Conservation (phyloP, 2,113 vertebrate genomes). For the Amphilophus citrinellus region DNA sequence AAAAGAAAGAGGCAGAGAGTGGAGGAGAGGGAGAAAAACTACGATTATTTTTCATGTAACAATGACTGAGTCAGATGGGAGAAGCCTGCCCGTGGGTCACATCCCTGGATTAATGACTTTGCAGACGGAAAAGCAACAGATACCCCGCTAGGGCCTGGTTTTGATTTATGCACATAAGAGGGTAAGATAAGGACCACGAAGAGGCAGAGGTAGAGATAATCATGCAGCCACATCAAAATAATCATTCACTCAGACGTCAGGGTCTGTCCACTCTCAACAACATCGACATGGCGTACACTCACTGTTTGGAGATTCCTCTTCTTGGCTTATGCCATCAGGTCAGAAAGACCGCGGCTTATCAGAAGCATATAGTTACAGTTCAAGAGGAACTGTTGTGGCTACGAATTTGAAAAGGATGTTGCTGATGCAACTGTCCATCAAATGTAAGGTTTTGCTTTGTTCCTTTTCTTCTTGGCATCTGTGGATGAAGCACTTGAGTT, state of each 20-base stretch:
- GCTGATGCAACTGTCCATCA: neutral
- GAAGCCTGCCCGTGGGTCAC: constrained; percentile 40
- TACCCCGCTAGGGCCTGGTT: constrained; percentile 50
- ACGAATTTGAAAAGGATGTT: neutral
- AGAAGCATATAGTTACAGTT: neutral
- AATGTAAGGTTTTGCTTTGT: neutral
- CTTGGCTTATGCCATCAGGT: neutral
- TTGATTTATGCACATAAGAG: constrained; percentile 68
- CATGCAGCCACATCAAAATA: constrained; percentile 47
- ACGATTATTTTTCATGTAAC: constrained; percentile 60
- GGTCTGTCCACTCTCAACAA: constrained; percentile 13
- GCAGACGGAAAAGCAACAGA: constrained; percentile 52
- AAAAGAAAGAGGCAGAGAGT: constrained; percentile 26
- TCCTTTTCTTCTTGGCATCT: neutral
- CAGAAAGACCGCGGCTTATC: neutral
- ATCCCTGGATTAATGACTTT: constrained; percentile 69
- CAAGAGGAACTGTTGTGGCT: neutral
- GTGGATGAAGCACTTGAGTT: neutral
- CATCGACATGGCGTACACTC: neutral
- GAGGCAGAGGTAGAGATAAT: constrained; percentile 28
- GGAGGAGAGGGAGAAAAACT: constrained; percentile 13
- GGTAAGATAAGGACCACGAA: constrained; percentile 7
- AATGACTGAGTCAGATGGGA: constrained; percentile 46
- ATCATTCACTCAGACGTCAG: constrained; percentile 24
- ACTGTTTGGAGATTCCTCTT: neutral